These are phyloP conservation scores for Ammospiza maritima DNA, from an alignment of 2,797 vertebrate genomes.

Conservation along the genomic window DNA sequence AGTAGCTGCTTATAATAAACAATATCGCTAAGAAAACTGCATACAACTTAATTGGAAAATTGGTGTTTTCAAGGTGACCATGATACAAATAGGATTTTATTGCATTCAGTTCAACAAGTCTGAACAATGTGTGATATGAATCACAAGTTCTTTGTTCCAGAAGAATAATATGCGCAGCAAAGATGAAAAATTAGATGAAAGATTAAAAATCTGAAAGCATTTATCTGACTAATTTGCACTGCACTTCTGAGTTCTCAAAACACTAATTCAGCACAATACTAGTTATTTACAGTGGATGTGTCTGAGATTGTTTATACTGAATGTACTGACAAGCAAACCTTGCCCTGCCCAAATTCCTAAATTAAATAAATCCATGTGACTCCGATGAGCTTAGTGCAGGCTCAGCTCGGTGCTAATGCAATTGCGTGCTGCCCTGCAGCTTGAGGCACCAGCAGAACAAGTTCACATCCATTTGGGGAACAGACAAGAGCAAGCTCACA, in stretches of 20 bases:
- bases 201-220: slow-evolving; percentile 16
- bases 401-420: slow-evolving; percentile 41
- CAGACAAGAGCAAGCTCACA: slow-evolving; percentile 45
- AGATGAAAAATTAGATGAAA: slow-evolving; percentile 23
- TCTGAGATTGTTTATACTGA: slow-evolving; percentile 41
- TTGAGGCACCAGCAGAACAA: slow-evolving; percentile 55
- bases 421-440: slow-evolving; percentile 39
- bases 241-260: slow-evolving; percentile 3
- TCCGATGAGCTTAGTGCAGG: slow-evolving; percentile 47
- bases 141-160: background rate
- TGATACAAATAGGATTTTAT: background rate
- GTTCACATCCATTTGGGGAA: slow-evolving; percentile 22
- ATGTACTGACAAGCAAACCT: slow-evolving; percentile 26
- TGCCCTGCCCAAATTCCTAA: slow-evolving; percentile 64
- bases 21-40: background rate
- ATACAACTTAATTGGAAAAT: background rate
- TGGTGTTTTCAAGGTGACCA: background rate
- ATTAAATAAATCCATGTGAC: slow-evolving; percentile 69
- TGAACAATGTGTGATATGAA: background rate
- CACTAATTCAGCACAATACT: slow-evolving; percentile 8
- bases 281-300: slow-evolving; percentile 41
- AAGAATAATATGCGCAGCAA: background rate
- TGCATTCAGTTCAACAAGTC: slow-evolving; percentile 1
- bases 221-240: slow-evolving; percentile 21
- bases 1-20: background rate